These are phyloP conservation scores for Riparia riparia DNA, from an alignment of 2,113 vertebrate species.

Conservation along the genomic window DNA sequence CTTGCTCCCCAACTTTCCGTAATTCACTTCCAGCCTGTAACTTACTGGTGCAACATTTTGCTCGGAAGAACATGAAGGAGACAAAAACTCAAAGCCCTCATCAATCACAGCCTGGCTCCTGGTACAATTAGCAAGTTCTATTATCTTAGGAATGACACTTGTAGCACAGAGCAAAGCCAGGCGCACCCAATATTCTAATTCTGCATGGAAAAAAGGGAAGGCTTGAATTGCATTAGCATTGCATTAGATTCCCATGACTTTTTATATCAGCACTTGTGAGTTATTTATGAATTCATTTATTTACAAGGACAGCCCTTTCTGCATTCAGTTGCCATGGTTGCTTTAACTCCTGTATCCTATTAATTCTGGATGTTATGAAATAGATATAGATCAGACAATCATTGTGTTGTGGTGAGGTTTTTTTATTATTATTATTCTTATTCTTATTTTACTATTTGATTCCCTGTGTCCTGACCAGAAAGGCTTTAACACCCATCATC, in stretches of 20 bases:
- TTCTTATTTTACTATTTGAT: constrained; percentile 47
- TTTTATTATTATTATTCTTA: neutral
- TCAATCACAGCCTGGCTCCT: neutral
- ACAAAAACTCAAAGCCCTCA: constrained; percentile 3
- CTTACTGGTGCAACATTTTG: neutral
- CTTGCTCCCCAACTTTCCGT: neutral
- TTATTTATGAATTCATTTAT: constrained; percentile 82
- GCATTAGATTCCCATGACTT: constrained; percentile 59
- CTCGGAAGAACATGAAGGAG: neutral
- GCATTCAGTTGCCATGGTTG: constrained; percentile 76
- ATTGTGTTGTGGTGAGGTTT: fast-evolving
- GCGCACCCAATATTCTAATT: constrained; percentile 50
- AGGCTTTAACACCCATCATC: neutral
- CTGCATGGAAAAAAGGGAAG: neutral
- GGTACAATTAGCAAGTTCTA: constrained; percentile 47
- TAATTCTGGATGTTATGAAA: constrained; percentile 75
- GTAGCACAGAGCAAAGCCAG: neutral
- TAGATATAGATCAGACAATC: constrained; percentile 72
- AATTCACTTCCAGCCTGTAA: neutral
- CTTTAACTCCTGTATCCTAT: constrained; percentile 72
- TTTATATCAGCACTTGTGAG: constrained; percentile 63
- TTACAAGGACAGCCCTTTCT: constrained; percentile 71
- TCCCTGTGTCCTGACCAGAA: neutral
- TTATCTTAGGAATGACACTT: constrained; percentile 50
- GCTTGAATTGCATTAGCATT: constrained; percentile 56